These are phyloP conservation scores for Papilio dardanus DNA, from an alignment of 1,140 invertebrate genomes.

Conservation along the genomic window DNA sequence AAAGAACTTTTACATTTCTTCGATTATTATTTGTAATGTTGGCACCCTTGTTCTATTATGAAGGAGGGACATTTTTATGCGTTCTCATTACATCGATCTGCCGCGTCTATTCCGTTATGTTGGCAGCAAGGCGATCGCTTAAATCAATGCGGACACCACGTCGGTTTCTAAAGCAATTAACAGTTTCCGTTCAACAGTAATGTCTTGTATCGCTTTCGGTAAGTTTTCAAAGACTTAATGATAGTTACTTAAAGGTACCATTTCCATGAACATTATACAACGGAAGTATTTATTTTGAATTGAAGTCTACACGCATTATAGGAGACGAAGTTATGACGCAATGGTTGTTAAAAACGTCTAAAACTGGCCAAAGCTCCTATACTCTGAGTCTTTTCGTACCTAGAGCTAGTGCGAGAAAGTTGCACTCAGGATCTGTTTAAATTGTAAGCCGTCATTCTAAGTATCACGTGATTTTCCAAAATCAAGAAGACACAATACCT, in stretches of 20 bases:
- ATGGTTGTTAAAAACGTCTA: background rate
- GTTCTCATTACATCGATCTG: background rate
- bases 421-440: background rate
- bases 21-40: background rate
- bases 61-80: background rate
- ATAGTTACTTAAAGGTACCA: background rate
- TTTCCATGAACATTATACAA: background rate
- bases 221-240: background rate
- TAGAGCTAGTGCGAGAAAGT: background rate
- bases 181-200: slow-evolving; percentile 7
- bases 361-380: no score
- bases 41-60: background rate
- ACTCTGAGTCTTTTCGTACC: no score
- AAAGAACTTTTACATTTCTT: background rate
- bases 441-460: background rate
- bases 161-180: slow-evolving; percentile 18
- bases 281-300: slow-evolving; percentile 9
- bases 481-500: background rate
- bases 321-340: background rate
- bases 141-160: background rate
- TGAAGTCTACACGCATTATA: background rate
- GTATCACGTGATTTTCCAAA: background rate
- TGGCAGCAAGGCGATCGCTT: background rate
- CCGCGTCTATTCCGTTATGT: slow-evolving; percentile 5
- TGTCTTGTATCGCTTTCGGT: slow-evolving; percentile 15